Evolutionary conservation across 2,113 vertebrate species (phyloP).

Genomic region (Ameiurus melas): DNA sequence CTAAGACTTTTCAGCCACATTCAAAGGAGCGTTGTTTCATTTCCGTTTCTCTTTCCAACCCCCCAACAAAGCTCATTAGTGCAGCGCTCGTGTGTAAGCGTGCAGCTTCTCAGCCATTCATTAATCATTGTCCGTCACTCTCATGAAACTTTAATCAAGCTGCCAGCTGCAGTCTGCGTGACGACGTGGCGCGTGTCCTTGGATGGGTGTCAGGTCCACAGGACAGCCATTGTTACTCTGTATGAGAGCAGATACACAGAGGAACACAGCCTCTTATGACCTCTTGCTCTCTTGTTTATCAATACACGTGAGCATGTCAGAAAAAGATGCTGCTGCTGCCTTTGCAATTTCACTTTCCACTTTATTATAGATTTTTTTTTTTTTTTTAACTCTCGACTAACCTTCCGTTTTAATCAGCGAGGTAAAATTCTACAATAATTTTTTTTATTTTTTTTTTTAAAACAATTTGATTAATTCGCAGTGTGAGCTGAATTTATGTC

Average conservation of each 20-base stretch:
- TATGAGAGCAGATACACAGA: slow-evolving; percentile 28
- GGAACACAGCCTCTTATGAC: background rate
- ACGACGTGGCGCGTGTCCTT: slow-evolving; percentile 36
- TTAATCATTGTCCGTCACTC: slow-evolving; percentile 53
- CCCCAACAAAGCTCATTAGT: slow-evolving; percentile 44
- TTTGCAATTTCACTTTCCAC: background rate
- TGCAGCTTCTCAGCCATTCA: slow-evolving; percentile 46
- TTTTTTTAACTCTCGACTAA: too few relatives aligned
- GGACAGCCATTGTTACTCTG: slow-evolving; percentile 39
- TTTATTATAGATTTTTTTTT: background rate
- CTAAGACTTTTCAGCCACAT: background rate
- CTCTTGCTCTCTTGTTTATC: background rate
- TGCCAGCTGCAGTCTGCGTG: slow-evolving; percentile 51
- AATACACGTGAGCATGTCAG: slow-evolving; percentile 1
- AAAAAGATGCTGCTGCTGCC: background rate
- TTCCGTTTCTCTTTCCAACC: slow-evolving; percentile 6
- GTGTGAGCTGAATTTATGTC: background rate
- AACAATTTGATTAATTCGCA: background rate
- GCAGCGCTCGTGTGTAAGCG: slow-evolving; percentile 26
- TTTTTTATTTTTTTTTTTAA: background rate
- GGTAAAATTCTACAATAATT: background rate
- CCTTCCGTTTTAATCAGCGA: background rate
- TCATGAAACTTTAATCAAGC: slow-evolving; percentile 57
- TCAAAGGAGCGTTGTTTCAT: slow-evolving; percentile 20
- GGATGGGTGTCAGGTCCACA: slow-evolving; percentile 47